Base-by-base conservation (phyloP, 2,797 vertebrate genomes). In the Eleutherodactylus coqui region DNA sequence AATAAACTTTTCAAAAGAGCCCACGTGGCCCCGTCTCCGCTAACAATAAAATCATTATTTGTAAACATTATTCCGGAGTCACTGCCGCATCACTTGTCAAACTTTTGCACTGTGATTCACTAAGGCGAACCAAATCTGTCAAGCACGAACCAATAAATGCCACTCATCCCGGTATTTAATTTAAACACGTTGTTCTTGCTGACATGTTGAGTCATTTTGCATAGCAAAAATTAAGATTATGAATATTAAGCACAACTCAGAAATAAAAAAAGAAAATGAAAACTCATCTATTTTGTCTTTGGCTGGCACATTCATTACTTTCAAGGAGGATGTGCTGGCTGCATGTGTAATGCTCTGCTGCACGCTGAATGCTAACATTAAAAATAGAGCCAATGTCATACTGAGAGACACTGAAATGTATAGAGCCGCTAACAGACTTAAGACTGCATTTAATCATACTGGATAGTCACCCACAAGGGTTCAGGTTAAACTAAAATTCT, bases 141-240 rank as follows among this genome's bases (percentile, higher is more conserved):
- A 88, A 78, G 0, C 72, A 62, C 75, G n/a, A 88, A 85, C 60
- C 88, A 89, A 85, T 89, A 90, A 88, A 86, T 89, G 90, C 88
- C 89, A 91, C 89, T 92, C 91, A 90, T 84, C 89, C 81, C 79
- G 43, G 64, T 91, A 89, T 90, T 90, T 91, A 92, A 86, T 90
- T 90, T 88, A 89, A 91, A 92, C 90, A 89, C 88, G 82, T 88
- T 91, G 91, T 82, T 84, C 27, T 43, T 82, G 69, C 89, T 86
- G 86, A 89, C 91, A 90, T 16, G 80, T 87, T 88, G 89, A 87
- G 58, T 91, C 90, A 90, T 89, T 89, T 87, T 87, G 83, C 79
- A 76, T 27, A 53, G 55, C 45, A 45, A 85, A 85, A 86, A 81
- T 79, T 75, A 62, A 53, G 78, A 75, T 75, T 75, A 75, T 86